Base-by-base conservation (phyloP, 2,888 invertebrate species). In the Cepaea hortensis region DNA sequence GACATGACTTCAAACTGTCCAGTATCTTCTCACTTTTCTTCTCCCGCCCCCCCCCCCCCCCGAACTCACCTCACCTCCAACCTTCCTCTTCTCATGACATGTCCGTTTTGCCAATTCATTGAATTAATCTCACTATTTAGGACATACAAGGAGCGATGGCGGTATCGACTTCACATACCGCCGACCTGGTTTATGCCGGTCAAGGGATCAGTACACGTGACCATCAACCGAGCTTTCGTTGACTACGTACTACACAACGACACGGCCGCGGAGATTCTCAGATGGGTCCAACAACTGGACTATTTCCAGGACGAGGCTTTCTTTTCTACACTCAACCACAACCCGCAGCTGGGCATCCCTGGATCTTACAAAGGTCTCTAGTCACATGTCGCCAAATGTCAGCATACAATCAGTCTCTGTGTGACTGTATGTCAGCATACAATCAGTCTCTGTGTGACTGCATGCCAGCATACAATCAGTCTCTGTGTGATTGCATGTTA, bases 281-380 rank as follows among this genome's bases (percentile, higher is more conserved):
- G 90, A 1, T 94, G 93, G 93, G 88, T 92, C 13, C 90, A 89
- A 48, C 89, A 89, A 35, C 91, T 93, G 3, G 88, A 88, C 23
- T 86, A 91, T 7, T 79, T 85, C 48, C 92, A 93, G 0, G 93
- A 93, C 87, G 93, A 93, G 85, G 92, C 93, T 1, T 92, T 90
- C 87, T 93, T 93, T 88, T 80, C 93, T 0, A 90, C 92, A 3
- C 88, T 93, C 35, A 92, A 92, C 87, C 91, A 93, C 88, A 92
- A 91, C 82, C 91, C 91, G 0, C 90, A 89, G 9, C 88, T 93
- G 0, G 86, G 85, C 7, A 90, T 91, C 0, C 93, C 93, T 20
- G 92, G 93, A 0, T 90, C 92, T 3, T 93, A 91, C 80, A 89
- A 88, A 87, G 92, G 92, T 92, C 15, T 62, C 0, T 3, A 23